phyloP scores from a whole-genome alignment of 2,113 vertebrate genomes.

The Leuciscus idus region DNA sequence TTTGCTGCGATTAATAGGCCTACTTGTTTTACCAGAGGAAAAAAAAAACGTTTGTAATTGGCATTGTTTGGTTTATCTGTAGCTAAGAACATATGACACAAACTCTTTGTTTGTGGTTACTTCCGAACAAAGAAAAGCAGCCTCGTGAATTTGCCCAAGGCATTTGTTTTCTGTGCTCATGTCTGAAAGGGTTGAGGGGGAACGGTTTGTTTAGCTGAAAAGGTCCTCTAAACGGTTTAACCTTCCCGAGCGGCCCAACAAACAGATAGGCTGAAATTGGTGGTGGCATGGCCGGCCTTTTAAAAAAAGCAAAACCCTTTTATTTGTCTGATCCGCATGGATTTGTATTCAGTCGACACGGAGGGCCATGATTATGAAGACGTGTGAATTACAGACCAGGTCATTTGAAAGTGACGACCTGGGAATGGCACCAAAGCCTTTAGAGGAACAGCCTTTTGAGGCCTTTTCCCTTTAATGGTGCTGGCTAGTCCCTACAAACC shows the following conservation, averaged over 20 bases:
- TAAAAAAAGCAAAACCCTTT: slow-evolving; percentile 37
- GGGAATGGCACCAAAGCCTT: slow-evolving; percentile 62
- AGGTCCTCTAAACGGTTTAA: slow-evolving; percentile 51
- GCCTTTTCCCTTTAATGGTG: slow-evolving; percentile 44
- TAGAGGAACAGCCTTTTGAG: slow-evolving; percentile 53
- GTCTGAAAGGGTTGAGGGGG: slow-evolving; percentile 37
- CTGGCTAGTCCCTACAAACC: slow-evolving; percentile 45
- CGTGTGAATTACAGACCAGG: slow-evolving; percentile 39
- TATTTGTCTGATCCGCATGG: background rate
- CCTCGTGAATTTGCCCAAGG: slow-evolving; percentile 8
- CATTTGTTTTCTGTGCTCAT: slow-evolving; percentile 37
- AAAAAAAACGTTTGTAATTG: background rate
- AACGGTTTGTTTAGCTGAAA: slow-evolving; percentile 44
- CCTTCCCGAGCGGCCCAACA: slow-evolving; percentile 35
- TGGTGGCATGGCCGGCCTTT: background rate
- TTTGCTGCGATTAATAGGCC: background rate
- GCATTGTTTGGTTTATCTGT: slow-evolving; percentile 42
- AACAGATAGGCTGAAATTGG: slow-evolving; percentile 28
- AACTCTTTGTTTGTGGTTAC: slow-evolving; percentile 35
- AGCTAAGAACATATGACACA: slow-evolving; percentile 17
- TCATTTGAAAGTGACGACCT: slow-evolving; percentile 62
- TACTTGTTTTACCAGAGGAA: background rate
- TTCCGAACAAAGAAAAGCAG: slow-evolving; percentile 29
- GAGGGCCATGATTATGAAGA: slow-evolving; percentile 48
- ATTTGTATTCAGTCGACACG: slow-evolving; percentile 52